Evolutionary conservation across 1,140 invertebrate genomes (phyloP).

Genomic region (Bactericera cockerelli): DNA sequence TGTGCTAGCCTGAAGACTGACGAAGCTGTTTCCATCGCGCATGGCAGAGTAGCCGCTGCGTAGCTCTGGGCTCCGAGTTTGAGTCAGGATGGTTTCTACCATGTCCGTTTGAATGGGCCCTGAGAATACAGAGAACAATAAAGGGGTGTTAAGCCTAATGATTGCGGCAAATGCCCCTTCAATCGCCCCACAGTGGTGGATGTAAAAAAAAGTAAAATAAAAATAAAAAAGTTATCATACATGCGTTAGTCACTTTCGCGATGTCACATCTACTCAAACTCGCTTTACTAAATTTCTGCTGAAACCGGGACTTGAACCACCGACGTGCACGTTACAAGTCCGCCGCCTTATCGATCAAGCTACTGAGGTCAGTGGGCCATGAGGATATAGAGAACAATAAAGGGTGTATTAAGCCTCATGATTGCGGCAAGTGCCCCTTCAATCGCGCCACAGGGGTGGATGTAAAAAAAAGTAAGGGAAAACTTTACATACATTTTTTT

Average conservation of each 20-base stretch:
- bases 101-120: constrained; percentile 77
- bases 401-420: not conserved
- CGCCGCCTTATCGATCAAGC: too few species aligned
- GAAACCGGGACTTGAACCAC: too few species aligned
- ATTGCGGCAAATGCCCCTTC: not conserved
- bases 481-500: too few species aligned
- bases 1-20: constrained; percentile 62
- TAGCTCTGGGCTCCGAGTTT: constrained; percentile 39
- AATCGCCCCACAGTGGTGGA: not conserved
- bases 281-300: too few species aligned
- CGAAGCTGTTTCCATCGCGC: constrained; percentile 38
- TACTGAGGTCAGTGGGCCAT: constrained; percentile 51
- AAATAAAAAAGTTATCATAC: too few species aligned
- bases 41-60: constrained; percentile 43
- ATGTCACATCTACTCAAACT: too few species aligned
- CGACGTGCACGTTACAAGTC: too few species aligned
- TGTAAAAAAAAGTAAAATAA: not conserved
- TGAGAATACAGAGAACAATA: not conserved
- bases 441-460: not conserved
- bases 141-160: not conserved
- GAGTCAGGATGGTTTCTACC: constrained; percentile 46
- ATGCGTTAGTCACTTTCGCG: too few species aligned
- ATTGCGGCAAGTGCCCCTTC: not conserved
- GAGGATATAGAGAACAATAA: not conserved
- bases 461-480: not conserved